A percentile compares a stretch with the other conserved stretches of the same genome.
Conservation (phyloP, 2,113 vertebrate genomes). For the Mixornis gularis region DNA sequence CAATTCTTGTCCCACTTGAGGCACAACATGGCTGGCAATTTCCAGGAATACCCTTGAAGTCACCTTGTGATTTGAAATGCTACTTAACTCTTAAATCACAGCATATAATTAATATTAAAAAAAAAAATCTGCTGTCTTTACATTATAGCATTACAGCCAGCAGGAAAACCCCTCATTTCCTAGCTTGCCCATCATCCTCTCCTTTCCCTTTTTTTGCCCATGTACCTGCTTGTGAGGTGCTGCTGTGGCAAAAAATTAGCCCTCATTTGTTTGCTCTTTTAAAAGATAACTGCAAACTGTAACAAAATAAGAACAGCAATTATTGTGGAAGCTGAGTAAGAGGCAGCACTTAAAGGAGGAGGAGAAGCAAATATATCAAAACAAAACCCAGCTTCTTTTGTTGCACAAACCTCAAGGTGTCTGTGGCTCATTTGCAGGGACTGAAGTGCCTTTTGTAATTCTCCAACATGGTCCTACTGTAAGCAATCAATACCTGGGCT, state of each 20-base stretch:
- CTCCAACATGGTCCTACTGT: conserved; percentile 1
- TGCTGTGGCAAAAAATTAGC: background rate
- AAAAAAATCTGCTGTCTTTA: background rate
- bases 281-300: background rate
- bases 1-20: background rate
- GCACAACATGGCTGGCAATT: background rate
- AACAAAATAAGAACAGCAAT: background rate
- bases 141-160: background rate
- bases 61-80: background rate
- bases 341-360: background rate
- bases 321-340: background rate
- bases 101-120: background rate
- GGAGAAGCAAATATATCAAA: background rate
- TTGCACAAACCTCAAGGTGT: background rate
- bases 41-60: background rate
- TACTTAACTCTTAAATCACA: background rate
- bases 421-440: background rate
- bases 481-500: conserved; percentile 25
- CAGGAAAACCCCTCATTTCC: background rate
- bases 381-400: background rate
- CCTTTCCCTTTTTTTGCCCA: background rate
- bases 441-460: background rate
- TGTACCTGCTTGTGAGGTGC: background rate
- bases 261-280: background rate
- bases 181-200: background rate